These are phyloP conservation scores for Sciurus niger DNA, from an alignment of 2,113 vertebrate species.

Conservation along the genomic window DNA sequence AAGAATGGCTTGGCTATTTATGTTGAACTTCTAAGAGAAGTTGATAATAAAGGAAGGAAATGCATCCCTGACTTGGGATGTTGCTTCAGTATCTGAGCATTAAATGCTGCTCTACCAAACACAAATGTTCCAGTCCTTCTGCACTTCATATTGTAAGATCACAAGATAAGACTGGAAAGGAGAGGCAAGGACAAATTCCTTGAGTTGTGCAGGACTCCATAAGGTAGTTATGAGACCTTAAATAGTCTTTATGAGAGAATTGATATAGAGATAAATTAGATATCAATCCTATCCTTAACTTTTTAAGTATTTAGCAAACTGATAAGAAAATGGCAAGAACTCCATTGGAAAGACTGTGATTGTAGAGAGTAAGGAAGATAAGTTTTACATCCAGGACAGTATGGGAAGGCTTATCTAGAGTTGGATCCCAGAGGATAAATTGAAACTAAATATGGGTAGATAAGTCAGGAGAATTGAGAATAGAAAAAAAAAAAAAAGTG, in stretches of 20 bases:
- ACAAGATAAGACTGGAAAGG: background rate
- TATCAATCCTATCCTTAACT: background rate
- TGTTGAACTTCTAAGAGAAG: background rate
- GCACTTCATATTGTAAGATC: background rate
- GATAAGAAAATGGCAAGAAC: background rate
- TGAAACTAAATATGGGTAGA: background rate
- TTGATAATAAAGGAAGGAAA: background rate
- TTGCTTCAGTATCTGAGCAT: fast-evolving
- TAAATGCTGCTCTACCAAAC: background rate
- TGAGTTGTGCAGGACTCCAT: background rate
- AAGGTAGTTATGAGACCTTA: background rate
- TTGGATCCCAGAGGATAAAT: background rate
- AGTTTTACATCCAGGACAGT: background rate
- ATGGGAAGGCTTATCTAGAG: too few relatives aligned
- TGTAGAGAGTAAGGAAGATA: background rate
- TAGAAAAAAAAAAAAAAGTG: background rate
- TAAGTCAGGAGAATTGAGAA: background rate
- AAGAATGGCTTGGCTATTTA: background rate
- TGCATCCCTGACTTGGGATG: background rate
- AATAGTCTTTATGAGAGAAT: background rate
- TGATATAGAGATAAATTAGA: background rate
- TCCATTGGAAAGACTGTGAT: too few relatives aligned
- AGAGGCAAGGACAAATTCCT: background rate
- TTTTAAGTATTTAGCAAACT: background rate
- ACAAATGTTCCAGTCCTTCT: background rate